A percentile compares a stretch with the other conserved stretches of the same genome.
These are phyloP conservation scores for Morpho deidamia DNA, from an alignment of 2,888 invertebrate genomes.

Conservation along the genomic window DNA sequence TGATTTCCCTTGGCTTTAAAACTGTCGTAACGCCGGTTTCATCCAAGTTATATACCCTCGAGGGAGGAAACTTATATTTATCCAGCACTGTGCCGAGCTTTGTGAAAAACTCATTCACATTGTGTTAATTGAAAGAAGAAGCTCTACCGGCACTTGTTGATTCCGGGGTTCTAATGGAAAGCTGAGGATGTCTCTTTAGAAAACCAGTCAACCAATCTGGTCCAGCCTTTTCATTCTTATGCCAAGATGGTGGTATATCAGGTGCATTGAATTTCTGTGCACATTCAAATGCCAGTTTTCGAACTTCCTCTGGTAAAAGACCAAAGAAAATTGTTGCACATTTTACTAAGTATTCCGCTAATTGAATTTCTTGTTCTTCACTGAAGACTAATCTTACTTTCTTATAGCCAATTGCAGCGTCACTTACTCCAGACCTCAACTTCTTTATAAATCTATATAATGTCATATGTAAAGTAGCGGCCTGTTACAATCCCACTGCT, in stretches of 20 bases:
- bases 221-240: background rate
- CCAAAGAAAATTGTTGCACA: constrained; percentile 4
- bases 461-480: too few species aligned
- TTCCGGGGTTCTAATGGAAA: constrained; percentile 28
- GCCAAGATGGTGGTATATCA: background rate
- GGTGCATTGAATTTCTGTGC: background rate
- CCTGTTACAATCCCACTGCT: too few species aligned
- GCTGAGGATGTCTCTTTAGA: background rate
- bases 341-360: constrained; percentile 1
- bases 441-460: background rate
- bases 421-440: background rate
- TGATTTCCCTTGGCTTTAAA: constrained; percentile 29
- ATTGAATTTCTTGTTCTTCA: background rate
- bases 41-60: constrained; percentile 31
- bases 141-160: constrained; percentile 27
- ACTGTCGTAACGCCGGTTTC: constrained; percentile 33
- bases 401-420: background rate
- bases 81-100: constrained; percentile 18
- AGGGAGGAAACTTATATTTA: constrained; percentile 20
- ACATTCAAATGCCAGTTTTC: constrained; percentile 2
- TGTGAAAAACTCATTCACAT: constrained; percentile 22
- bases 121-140: constrained; percentile 20
- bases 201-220: background rate
- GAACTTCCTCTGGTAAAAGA: background rate
- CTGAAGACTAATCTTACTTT: background rate